These are phyloP conservation scores for Pteropus rufus DNA, from an alignment of 2,797 vertebrate species.

Conservation along the genomic window DNA sequence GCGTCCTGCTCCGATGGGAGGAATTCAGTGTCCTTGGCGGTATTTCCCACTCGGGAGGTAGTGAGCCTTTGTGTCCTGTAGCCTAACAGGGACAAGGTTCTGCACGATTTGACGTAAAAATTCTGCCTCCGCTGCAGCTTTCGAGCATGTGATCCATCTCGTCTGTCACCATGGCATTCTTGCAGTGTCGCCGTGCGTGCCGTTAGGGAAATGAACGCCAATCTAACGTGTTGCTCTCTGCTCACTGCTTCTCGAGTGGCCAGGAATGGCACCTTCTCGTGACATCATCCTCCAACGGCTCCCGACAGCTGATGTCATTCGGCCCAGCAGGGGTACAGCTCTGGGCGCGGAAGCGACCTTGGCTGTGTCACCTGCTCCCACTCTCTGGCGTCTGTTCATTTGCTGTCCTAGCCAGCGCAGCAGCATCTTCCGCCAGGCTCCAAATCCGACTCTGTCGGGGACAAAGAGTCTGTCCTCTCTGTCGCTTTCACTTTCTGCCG, in stretches of 20 bases:
- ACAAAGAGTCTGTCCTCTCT: accelerated
- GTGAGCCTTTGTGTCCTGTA: background rate
- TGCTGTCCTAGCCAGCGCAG: too few species aligned
- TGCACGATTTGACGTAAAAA: accelerated
- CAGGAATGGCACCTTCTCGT: accelerated
- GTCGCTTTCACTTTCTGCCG: accelerated
- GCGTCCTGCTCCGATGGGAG: accelerated
- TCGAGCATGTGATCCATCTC: accelerated
- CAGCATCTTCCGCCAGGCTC: accelerated
- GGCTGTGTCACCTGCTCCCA: accelerated
- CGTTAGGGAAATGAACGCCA: accelerated
- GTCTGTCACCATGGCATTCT: accelerated
- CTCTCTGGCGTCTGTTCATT: background rate
- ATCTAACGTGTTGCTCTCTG: background rate
- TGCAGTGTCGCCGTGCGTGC: accelerated
- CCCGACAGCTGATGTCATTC: background rate
- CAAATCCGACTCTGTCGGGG: accelerated
- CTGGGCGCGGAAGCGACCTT: background rate
- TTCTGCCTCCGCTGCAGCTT: background rate
- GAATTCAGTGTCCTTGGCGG: accelerated
- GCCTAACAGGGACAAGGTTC: background rate
- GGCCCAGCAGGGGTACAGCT: background rate
- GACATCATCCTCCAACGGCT: background rate
- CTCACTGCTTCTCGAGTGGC: accelerated
- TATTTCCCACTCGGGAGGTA: accelerated